These are phyloP conservation scores for Lasioglossum calceatum DNA, from an alignment of 2,888 invertebrate species.

Conservation along the genomic window DNA sequence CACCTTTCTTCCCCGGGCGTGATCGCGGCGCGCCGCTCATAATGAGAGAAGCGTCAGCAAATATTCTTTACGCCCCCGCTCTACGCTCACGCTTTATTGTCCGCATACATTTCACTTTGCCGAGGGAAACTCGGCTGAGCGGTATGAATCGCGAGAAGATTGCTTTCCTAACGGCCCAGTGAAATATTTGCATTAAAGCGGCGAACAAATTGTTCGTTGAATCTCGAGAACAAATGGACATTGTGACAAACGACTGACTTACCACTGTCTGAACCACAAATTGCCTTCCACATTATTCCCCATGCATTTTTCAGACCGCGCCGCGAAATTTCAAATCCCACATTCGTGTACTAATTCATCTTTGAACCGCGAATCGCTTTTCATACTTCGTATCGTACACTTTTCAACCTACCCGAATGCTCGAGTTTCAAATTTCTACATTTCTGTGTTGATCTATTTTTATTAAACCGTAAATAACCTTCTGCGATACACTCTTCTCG, in stretches of 20 bases:
- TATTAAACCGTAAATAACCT: neutral
- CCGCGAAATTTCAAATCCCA: neutral
- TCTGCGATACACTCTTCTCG: too few species aligned
- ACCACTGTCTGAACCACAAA: neutral
- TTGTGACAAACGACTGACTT: slow-evolving; percentile 13
- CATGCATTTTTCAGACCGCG: neutral
- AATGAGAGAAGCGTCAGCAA: slow-evolving; percentile 32
- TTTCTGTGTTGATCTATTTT: neutral
- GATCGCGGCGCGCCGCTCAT: slow-evolving; percentile 23
- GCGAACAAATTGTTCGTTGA: slow-evolving; percentile 13
- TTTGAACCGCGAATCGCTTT: neutral
- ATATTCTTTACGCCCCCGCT: slow-evolving; percentile 21
- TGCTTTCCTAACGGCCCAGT: slow-evolving; percentile 13
- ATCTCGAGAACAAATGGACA: slow-evolving; percentile 1
- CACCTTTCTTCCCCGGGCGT: slow-evolving; percentile 19
- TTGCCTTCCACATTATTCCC: neutral
- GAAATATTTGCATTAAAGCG: slow-evolving; percentile 9
- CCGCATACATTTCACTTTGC: slow-evolving; percentile 40
- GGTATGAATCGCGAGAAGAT: slow-evolving; percentile 29
- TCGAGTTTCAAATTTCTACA: neutral
- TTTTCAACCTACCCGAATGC: neutral
- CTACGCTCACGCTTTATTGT: slow-evolving; percentile 15
- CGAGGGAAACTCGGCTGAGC: neutral
- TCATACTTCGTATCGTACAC: neutral
- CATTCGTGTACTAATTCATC: neutral